Evolutionary conservation across 2,797 vertebrate genomes (phyloP), one percentile per base, ranked within the genome.

Genomic region (Sphenodon punctatus): DNA sequence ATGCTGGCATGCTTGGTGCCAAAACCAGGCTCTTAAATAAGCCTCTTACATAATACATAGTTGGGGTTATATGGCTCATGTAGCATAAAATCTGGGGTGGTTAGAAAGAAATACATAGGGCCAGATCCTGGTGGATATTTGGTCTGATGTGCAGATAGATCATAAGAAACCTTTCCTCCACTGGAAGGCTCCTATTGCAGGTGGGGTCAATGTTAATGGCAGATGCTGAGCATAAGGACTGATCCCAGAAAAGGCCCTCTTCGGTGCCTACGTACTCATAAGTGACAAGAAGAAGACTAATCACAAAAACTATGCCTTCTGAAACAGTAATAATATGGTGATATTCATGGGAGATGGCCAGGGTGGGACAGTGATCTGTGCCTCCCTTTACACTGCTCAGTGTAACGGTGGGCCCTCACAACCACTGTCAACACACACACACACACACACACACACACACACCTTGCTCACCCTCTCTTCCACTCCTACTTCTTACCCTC

Each of bases 21-120:
- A 96, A 95, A 90, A 93, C 79, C 64, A 93, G 93, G 90, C 92
- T 95, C 73, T 90, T 80, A 94, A 95, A 96, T 96, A 91, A 95
- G 94, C 93, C 93, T 96, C 95, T 3, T 94, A 93, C 95, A 96
- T 92, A 96, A 46, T 12, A 68, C 15, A 16, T 20, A 27, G 38
- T 56, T 34, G 13, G 32, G 16, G 27, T 8, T 9, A 67, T 59
- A 10, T 20, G 41, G 30, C 22, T 59, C 23, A 17, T 4, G 59
- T 36, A 72, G 68, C 51, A 59, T 41, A 30, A 19, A 48, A 48
- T 32, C 17, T 17, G 7, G n/a, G n/a, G n/a, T n/a, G n/a, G n/a
- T n/a, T n/a, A n/a, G n/a, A n/a, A n/a, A 45, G 51, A 10, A 36
- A 6, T 36, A 22, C 2, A 30, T 49, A 30, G n/a, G 15, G 1